Percentiles rank a stretch among this genome's conserved stretches.
These are phyloP conservation scores for Drosophila monieri DNA, from an alignment of 2,888 invertebrate species.

Conservation along the genomic window DNA sequence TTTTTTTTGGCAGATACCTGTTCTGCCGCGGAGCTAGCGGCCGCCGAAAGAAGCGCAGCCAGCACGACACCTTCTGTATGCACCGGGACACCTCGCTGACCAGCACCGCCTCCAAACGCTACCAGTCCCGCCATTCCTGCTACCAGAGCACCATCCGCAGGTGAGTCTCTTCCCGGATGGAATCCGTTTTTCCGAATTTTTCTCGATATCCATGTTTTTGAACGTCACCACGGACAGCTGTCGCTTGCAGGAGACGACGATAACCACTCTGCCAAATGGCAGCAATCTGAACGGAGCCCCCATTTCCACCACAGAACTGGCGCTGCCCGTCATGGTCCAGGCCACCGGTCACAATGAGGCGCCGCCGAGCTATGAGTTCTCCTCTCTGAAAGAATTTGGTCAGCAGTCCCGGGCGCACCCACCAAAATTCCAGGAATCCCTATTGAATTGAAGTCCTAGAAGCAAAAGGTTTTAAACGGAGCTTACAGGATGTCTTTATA, in stretches of 20 bases:
- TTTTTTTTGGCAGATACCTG: conserved; percentile 72
- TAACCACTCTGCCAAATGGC: conserved; percentile 78
- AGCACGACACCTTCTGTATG: conserved; percentile 81
- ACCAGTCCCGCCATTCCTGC: conserved; percentile 81
- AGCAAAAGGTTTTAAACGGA: conserved; percentile 39
- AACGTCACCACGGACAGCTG: conserved; percentile 45
- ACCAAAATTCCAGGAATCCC: conserved; percentile 56
- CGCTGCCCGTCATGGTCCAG: conserved; percentile 13
- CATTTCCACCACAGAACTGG: conserved; percentile 22
- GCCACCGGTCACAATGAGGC: conserved; percentile 36
- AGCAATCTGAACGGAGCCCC: conserved; percentile 45
- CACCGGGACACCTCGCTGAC: conserved; percentile 83
- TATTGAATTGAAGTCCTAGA: conserved; percentile 49
- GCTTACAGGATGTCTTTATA: conserved; percentile 59
- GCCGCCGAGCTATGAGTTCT: conserved; percentile 50
- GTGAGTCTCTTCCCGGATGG: conserved; percentile 58
- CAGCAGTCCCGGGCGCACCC: conserved; percentile 48
- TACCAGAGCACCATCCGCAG: conserved; percentile 83
- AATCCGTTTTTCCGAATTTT: neutral
- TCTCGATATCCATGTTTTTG: neutral
- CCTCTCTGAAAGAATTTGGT: conserved; percentile 56
- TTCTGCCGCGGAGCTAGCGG: conserved; percentile 80
- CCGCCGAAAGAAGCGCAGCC: conserved; percentile 77
- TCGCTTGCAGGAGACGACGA: conserved; percentile 81
- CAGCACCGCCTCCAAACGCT: conserved; percentile 83